Base-by-base conservation (phyloP, 2,888 invertebrate species). In the Drosophila formosana region DNA sequence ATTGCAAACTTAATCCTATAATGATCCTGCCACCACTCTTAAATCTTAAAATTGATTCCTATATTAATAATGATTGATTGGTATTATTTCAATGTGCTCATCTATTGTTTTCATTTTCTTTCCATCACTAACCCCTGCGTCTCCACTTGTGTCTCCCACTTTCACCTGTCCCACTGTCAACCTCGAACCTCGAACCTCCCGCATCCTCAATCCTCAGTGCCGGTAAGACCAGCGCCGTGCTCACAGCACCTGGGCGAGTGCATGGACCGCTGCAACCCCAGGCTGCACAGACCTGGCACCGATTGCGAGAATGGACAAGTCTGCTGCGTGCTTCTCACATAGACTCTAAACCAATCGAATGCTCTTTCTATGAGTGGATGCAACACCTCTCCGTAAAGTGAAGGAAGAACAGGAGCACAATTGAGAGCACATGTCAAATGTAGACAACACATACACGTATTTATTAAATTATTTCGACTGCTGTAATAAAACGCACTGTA, bases 181-280 rank as follows among this genome's bases (percentile, higher is more conserved):
- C 26, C 13, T 43, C 23, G 9, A 11, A 9, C 26, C 13, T 43
- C 23, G 9, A 46, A 60, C 71, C 34, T 50, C 47, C 50, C 34
- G 61, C 8, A n/a, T 2, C 9, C 56, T 45, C 46, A 37, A 56
- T 39, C 69, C 82, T 50, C 79, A 92, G 92, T 92, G 77, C 90
- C 90, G 41, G 75, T 89, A 30, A 91, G 89, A 75, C 89, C 91
- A 82, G 91, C 90, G 52, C 91, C 91, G 25, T 92, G 92, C 53
- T 43, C 43, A 1, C 81, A 92, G 71, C 91, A 91, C 70, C 57
- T 84, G 76, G 92, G 92, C 43, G 82, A 68, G 46, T 92, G 92
- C 79, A 91, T 79, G 89, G 72, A 87, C 32, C 68, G 69, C 30
- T 92, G 92, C 77, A 69, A 81, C 61, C 58, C 67, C 66, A 72